Base-by-base conservation (phyloP, 2,797 vertebrate genomes). In the Crocidura indochinensis region DNA sequence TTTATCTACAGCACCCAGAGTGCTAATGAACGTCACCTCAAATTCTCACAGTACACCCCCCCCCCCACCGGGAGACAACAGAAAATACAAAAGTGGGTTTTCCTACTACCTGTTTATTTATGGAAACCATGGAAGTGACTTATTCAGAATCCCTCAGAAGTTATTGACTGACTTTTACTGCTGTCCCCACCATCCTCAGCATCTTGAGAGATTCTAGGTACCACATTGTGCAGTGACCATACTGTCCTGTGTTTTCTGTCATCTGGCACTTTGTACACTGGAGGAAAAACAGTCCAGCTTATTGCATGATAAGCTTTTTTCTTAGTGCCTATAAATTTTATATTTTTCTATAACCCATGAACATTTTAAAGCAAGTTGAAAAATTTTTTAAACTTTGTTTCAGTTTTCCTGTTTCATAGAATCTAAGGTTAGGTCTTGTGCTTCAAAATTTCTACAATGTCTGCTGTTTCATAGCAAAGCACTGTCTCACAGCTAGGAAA, bases 361-460 rank as follows among this genome's bases (percentile, higher is more conserved):
- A 75, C 68, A 46, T 49, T 87, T 76, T 51, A 51, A 64, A 92
- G 51, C 47, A 86, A 87, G 60, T 77, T 84, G 67, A 85, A 84
- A 62, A 84, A 84, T 10, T 53, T 72, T 53, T 77, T 49, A 31
- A 76, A 51, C 74, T 73, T 29, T 31, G 83, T 77, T 80, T 49
- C 75, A 29, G 27, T 64, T 74, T 31, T 65, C 74, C 46, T 65
- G 0, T 76, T 51, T 77, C 3, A 2, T 65, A 53, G 86, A 26
- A 10, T 51, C 72, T 79, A 27, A 75, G 7, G 44, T 53, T 22
- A 29, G 78, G 68, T 27, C 31, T 62, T 60, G 14, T 49, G 27
- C 64, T 56, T 78, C 76, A 71, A 72, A 73, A 46, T 47, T 86
- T 49, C 68, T 38, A 24, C 68, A 10, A 8, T 56, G 20, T 80